Evolutionary conservation across 2,113 vertebrate species (phyloP).

Genomic region (Prietella phreatophila): DNA sequence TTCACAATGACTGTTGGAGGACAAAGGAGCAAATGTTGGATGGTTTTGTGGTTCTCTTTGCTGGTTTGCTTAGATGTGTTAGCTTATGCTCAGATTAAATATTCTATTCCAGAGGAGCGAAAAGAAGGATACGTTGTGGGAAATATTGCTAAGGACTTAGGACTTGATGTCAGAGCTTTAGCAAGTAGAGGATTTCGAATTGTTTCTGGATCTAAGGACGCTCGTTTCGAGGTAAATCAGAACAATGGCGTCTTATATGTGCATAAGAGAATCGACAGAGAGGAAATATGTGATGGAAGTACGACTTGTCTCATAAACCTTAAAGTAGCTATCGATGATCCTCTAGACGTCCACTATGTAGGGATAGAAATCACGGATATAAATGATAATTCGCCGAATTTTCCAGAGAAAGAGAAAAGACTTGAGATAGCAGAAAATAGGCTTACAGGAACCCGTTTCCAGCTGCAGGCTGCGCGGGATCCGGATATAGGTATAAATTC

Average conservation of each 20-base stretch:
- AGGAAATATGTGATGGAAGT: slow-evolving; percentile 48
- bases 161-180: slow-evolving; percentile 50
- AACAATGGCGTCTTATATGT: slow-evolving; percentile 53
- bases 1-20: not conserved
- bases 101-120: slow-evolving; percentile 56
- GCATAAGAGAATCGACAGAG: slow-evolving; percentile 53
- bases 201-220: slow-evolving; percentile 47
- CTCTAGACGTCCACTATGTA: slow-evolving; percentile 53
- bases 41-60: not conserved
- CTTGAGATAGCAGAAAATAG: slow-evolving; percentile 47
- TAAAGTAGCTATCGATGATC: slow-evolving; percentile 56
- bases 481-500: slow-evolving; percentile 58
- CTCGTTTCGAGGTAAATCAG: slow-evolving; percentile 53
- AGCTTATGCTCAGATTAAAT: slow-evolving; percentile 50
- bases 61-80: slow-evolving; percentile 17
- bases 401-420: slow-evolving; percentile 34
- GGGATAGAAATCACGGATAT: slow-evolving; percentile 50
- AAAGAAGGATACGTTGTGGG: slow-evolving; percentile 51
- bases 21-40: slow-evolving; percentile 12
- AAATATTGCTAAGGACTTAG: slow-evolving; percentile 59
- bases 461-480: slow-evolving; percentile 55
- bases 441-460: slow-evolving; percentile 40
- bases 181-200: slow-evolving; percentile 50
- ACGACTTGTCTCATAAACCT: slow-evolving; percentile 46
- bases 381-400: slow-evolving; percentile 53